Base-by-base conservation (phyloP, 2,797 vertebrate genomes). In the Parotocinclus haroldoi region DNA sequence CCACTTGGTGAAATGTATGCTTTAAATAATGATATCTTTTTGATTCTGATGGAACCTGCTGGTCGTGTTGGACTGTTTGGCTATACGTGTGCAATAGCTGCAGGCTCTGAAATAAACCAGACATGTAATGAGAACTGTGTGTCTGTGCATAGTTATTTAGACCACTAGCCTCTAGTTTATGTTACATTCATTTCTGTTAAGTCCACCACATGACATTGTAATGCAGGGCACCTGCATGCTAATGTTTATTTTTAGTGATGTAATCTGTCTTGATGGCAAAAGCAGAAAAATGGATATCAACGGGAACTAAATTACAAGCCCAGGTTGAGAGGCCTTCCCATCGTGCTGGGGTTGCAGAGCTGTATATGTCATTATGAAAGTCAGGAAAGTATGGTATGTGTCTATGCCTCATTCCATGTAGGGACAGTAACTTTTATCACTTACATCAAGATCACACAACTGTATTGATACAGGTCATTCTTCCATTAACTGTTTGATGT, bases 71-170 rank as follows among this genome's bases (percentile, higher is more conserved):
- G 27, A 27, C 27, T 27, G 27, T 60, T 10, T 59, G 18, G 50
- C 52, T 54, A 36, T 58, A 69, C 37, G 48, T 53, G 46, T 37
- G 59, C 18, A n/a, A 51, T 48, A 46, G 51, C 56, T 60, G 80
- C 79, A 78, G 64, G 48, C 65, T 71, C 52, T 85, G 84, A 88
- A 74, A 80, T 63, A 77, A 40, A 59, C 16, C 86, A 88, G 83
- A 78, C 70, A 40, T 74, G 38, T 60, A 72, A 56, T 72, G 72
- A 71, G 59, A 81, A 79, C 49, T 57, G 11, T 14, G 54, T 55
- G 69, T 72, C 65, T 74, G 72, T 51, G 68, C 73, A 60, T 79
- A 78, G 83, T 82, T 76, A 81, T 81, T 84, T 76, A 57, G 61
- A 36, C 46, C 38, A 53, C 54, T 78, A 65, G 74, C 77, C 72